Base-by-base conservation (phyloP, 2,113 vertebrate genomes). In the Numida meleagris region DNA sequence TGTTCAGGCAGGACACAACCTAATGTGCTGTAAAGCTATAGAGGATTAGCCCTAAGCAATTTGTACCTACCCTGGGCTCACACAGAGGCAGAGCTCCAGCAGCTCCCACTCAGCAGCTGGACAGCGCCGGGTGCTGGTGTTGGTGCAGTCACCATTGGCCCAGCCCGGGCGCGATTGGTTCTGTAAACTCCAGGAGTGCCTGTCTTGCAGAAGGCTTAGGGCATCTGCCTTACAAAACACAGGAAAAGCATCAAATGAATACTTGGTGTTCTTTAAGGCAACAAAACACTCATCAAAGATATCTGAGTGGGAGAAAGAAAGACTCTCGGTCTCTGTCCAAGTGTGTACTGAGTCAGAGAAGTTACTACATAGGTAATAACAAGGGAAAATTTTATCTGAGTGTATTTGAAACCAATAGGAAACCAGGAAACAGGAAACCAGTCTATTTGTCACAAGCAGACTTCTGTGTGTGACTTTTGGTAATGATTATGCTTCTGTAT, bases 21-120 rank as follows among this genome's bases (percentile, higher is more conserved):
- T 50, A 36, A 10, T 15, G 20, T 48, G 11, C 33, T 80, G 80
- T 81, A 77, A 80, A 46, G 25, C 50, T 46, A 1, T 2, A 25
- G 58, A 80, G 50, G 24, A 51, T 42, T 50, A 86, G 14, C 33
- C 46, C 38, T 12, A 65, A 76, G 31, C 21, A 42, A 33, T 23
- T 88, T 77, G 51, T 59, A 14, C 12, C 6, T 45, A 18, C 25
- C 33, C 36, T 0, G 0, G 38, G 38, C 46, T 89, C 83, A 38
- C 76, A 19, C 33, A 15, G 75, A 68, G 67, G 34, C 77, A 38
- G 61, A 67, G 65, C 34, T 89, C n/a, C 46, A 55, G 31, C 51
- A 63, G 42, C 25, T 31, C 31, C 0, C 0, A 25, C 66, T 82
- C 2, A 1, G 75, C 68, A 90, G 42, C 58, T 46, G 45, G 58